phyloP scores from a whole-genome alignment of 2,888 invertebrate species.

The Tetramorium bicarinatum region DNA sequence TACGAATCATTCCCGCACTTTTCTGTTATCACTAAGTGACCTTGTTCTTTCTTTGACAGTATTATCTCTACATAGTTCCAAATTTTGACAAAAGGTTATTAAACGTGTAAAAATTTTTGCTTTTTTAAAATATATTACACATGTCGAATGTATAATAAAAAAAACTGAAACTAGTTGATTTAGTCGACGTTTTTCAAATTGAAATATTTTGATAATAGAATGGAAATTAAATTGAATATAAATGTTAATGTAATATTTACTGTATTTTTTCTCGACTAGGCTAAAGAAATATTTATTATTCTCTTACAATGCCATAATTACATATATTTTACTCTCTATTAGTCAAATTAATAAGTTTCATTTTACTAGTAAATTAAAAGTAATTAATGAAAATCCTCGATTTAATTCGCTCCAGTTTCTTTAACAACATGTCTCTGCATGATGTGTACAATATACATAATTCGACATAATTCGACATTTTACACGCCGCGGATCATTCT shows the following conservation, averaged over 20 bases:
- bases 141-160: background rate
- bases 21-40: slow-evolving; percentile 4
- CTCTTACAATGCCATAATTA: background rate
- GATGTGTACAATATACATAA: background rate
- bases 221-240: background rate
- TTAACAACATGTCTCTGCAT: background rate
- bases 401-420: background rate
- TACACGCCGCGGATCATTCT: slow-evolving; percentile 8
- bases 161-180: background rate
- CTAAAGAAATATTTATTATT: background rate
- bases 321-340: background rate
- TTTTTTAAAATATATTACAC: background rate
- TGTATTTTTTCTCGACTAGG: background rate
- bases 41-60: background rate
- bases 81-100: background rate
- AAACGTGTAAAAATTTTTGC: background rate
- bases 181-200: background rate
- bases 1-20: slow-evolving; percentile 1
- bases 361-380: background rate
- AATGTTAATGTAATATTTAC: background rate
- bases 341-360: background rate
- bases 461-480: slow-evolving; percentile 21
- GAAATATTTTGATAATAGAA: background rate
- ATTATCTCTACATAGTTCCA: background rate
- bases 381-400: background rate